Evolutionary conservation across 2,797 vertebrate genomes (phyloP), one percentile per base, ranked within the genome.

Genomic region (Natrix natrix): DNA sequence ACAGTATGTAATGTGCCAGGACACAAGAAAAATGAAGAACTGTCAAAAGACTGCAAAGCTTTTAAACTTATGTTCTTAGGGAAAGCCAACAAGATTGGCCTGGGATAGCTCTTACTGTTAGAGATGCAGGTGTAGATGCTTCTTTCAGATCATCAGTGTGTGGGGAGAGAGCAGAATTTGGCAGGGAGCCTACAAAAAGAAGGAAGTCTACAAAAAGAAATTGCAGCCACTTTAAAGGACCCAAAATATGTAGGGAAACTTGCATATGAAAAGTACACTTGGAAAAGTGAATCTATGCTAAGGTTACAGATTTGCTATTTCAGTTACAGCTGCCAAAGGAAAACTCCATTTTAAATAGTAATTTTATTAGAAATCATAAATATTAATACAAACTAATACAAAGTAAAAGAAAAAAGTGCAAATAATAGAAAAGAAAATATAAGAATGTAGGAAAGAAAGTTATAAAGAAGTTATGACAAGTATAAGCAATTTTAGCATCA

Each of bases 11-110:
- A 90, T 13, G 52, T 74, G 89, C 89, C 92, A 93, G 60, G 91
- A 60, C 60, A n/a, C 60, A 74, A 57, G 92, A 93, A 93, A 93
- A 93, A 93, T 57, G 61, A 86, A 90, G 83, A 89, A 52, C 54
- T n/a, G n/a, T 83, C 69, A 61, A 92, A 89, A 89, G 69, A 7
- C 54, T 57, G 52, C 3, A 52, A 43, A 59, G 83, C 92, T 66
- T 93, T 90, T 43, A 69, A 90, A 59, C 14, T 22, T 37, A 59
- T 87, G 56, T 93, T 20, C 28, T 22, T 55, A 14, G 26, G 11
- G 26, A 87, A 90, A 87, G 55, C 48, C 63, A 43, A 26, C 60
- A 74, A 37, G 59, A 93, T 37, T 87, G 16, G 43, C 59, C 28
- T 90, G 89, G 78, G 61, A 16, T 55, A 87, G 37, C 52, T 37